Percentiles rank a stretch among this genome's conserved stretches.
phyloP scores from a whole-genome alignment of 2,797 vertebrate species.

The Distichodus sexfasciatus region DNA sequence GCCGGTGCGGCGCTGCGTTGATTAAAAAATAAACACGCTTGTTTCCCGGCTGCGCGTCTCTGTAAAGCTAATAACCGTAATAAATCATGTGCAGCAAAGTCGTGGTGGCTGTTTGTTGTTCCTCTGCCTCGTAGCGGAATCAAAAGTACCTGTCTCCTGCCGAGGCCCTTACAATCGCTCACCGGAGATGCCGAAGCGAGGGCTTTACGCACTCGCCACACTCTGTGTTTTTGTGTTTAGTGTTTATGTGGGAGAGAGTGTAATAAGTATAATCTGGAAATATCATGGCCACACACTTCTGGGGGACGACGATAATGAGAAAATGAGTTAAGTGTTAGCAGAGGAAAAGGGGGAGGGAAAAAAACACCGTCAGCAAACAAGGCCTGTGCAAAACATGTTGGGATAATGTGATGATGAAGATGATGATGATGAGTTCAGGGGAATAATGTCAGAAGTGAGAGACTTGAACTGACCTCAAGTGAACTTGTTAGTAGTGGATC shows the following conservation, averaged over 20 bases:
- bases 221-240: conserved; percentile 22
- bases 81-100: conserved; percentile 48
- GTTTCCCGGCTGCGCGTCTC: conserved; percentile 60
- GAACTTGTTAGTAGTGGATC: too few relatives aligned
- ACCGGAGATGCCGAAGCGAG: conserved; percentile 16
- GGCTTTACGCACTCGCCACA: conserved; percentile 26
- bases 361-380: background rate
- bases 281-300: conserved; percentile 7
- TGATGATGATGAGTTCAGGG: background rate
- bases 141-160: conserved; percentile 50
- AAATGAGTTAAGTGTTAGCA: background rate
- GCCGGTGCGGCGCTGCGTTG: conserved; percentile 38
- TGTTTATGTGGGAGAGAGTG: conserved; percentile 1
- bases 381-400: background rate
- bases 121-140: conserved; percentile 44
- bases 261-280: conserved; percentile 4
- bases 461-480: background rate
- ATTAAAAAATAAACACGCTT: conserved; percentile 59
- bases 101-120: conserved; percentile 48
- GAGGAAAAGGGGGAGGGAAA: background rate
- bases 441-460: background rate
- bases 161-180: conserved; percentile 43
- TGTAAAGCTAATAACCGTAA: conserved; percentile 55
- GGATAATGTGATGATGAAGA: too few relatives aligned
- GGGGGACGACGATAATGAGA: background rate